Evolutionary conservation across 2,888 invertebrate genomes (phyloP), one percentile per base, ranked within the genome.

Genomic region (Scaptomyza cyrtandrae): DNA sequence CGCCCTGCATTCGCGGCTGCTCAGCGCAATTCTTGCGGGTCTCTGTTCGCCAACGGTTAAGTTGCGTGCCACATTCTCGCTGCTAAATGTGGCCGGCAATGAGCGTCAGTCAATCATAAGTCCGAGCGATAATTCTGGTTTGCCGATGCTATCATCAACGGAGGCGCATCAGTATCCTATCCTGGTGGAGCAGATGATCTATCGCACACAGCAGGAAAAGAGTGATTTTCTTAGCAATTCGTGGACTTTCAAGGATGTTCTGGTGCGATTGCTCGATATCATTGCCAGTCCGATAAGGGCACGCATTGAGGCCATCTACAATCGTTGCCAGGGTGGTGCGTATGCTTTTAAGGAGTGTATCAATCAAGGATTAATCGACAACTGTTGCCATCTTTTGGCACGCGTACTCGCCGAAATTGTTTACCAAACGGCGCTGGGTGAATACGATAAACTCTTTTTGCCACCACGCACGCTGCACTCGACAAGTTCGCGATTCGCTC

Each of bases 401-500:
- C 94, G 98, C 58, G 95, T 98, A 0, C 94, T 98, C 44, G 97
- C 97, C 1, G 98, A 98, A 92, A 93, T 98, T 68, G 96, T 96
- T 0, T 95, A 96, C 81, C 96, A 96, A 80, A 96, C 96, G 16
- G 95, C 94, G 57, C 94, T 96, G n/a, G 94, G 94, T 35, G 96
- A 92, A 89, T 92, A 91, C 50, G 92, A 92, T 69, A 90, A 92
- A 65, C 85, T 92, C 58, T 90, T 92, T 57, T 65, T 92, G 64
- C 92, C 92, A 5, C 95, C 95, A n/a, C 94, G 97, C 49, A 95
- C 97, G 39, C 93, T 98, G 78, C 95, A 97, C 73, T 94, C 96
- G 46, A 98, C 98, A 0, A 97, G 98, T 0, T 96, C 97, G 37
- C 94, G 99, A 29, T 99, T 99, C 92, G 96, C 97, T 44, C 95